Base-by-base conservation (phyloP, 2,888 invertebrate species). In the Panorpa germanica region DNA sequence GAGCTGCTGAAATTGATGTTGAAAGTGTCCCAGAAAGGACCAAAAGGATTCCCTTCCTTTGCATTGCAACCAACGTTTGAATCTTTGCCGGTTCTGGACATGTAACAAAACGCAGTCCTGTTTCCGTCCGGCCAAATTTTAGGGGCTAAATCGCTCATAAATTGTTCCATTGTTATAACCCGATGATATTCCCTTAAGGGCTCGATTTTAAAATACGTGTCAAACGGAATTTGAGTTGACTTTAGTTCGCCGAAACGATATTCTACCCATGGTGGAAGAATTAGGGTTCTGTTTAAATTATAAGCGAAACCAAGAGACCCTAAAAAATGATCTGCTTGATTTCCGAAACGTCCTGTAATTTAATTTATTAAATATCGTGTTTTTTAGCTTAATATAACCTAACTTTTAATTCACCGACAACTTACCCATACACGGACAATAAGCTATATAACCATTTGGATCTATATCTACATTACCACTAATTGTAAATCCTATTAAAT, bases 41-140 rank as follows among this genome's bases (percentile, higher is more conserved):
- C 93, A 60, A 96, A 98, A 4, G 98, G 96, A 60, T 93, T 96
- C 4, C 98, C 98, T 45, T 93, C 88, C 52, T 96, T 96, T 0
- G 95, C 90, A 61, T 91, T 85, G 47, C 96, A 95, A 38, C 65
- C 70, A 21, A 55, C 55, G 33, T 53, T 45, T 9, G 39, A 42
- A 41, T 53, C 58, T 41, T 45, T 25, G 25, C 37, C 38, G 21
- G 35, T 36, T 40, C 70, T 58, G 40, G 59, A 52, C 31, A 65
- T 66, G 40, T 75, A 75, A 45, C 75, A 75, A 50, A 75, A 75
- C 31, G 75, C 65, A 25, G 72, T 66, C 44, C 86, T 63, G 47
- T 75, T 62, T 15, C 70, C 59, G 28, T 58, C 55, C 1, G 91
- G 88, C 96, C 96, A 98, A 25, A 91, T 50, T 20, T 43, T 49